A percentile compares a stretch with the other conserved stretches of the same genome.
Evolutionary conservation across 2,888 invertebrate genomes (phyloP).

Genomic region (Leptodirus hochenwartii): DNA sequence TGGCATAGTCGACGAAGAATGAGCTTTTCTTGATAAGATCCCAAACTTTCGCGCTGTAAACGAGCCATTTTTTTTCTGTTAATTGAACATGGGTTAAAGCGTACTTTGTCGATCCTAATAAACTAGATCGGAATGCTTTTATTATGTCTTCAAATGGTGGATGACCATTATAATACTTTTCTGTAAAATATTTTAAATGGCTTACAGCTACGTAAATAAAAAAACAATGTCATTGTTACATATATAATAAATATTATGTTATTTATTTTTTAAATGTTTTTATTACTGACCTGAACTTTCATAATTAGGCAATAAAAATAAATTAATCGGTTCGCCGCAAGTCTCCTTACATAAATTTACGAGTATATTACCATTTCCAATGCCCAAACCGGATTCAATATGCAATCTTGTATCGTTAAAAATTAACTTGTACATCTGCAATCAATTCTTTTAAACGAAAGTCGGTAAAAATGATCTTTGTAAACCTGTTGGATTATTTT

Average conservation of each 20-base stretch:
- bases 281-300: constrained; percentile 16
- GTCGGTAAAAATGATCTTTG: constrained; percentile 1
- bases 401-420: constrained; percentile 48
- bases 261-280: constrained; percentile 5
- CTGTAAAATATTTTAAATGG: constrained; percentile 20
- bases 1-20: constrained; percentile 67
- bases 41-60: constrained; percentile 67
- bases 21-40: constrained; percentile 70
- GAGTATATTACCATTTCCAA: constrained; percentile 27
- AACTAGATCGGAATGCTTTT: constrained; percentile 45
- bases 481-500: constrained; percentile 39
- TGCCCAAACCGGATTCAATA: constrained; percentile 46
- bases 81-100: constrained; percentile 53
- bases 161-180: constrained; percentile 37
- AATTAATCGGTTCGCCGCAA: constrained; percentile 44
- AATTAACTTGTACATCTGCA: constrained; percentile 26
- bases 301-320: constrained; percentile 49
- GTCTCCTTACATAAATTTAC: constrained; percentile 33
- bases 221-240: too few species aligned
- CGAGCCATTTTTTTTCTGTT: constrained; percentile 69
- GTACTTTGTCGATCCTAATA: constrained; percentile 48
- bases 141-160: constrained; percentile 45
- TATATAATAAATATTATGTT: constrained; percentile 3
- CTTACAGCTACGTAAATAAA: neutral
- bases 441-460: constrained; percentile 8